A percentile compares a stretch with the other conserved stretches of the same genome.
Evolutionary conservation across 2,888 invertebrate species (phyloP).

Genomic region (Platycnemis pennipes): DNA sequence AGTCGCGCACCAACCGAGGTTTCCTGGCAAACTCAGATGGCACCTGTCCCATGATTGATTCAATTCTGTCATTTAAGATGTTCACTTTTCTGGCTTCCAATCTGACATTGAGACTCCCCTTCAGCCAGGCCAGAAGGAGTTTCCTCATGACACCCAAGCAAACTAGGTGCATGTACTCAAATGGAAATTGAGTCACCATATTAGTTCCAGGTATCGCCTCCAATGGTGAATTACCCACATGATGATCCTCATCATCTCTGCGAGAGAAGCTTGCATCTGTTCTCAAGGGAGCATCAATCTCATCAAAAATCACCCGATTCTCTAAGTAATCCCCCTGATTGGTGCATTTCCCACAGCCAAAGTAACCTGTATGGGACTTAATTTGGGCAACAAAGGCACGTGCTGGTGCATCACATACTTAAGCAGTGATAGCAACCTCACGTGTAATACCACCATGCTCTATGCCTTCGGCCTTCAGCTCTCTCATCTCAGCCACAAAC

Average conservation of each 20-base stretch:
- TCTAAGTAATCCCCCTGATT: slow-evolving; percentile 56
- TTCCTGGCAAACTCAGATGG: background rate
- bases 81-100: background rate
- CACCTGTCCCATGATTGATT: background rate
- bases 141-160: background rate
- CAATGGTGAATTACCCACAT: slow-evolving; percentile 43
- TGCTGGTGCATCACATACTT: slow-evolving; percentile 72
- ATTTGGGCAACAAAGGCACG: slow-evolving; percentile 70
- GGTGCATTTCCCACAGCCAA: slow-evolving; percentile 70
- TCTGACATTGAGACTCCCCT: background rate
- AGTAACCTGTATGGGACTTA: slow-evolving; percentile 69
- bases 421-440: slow-evolving; percentile 56
- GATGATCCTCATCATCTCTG: slow-evolving; percentile 70
- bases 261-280: slow-evolving; percentile 70
- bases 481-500: slow-evolving; percentile 69
- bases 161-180: background rate
- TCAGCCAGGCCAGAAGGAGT: background rate
- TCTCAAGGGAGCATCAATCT: background rate
- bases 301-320: background rate
- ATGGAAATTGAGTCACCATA: background rate
- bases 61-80: background rate
- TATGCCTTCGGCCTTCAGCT: slow-evolving; percentile 65
- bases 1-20: background rate
- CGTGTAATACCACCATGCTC: background rate
- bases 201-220: background rate